phyloP scores from a whole-genome alignment of 2,113 vertebrate genomes.

The Gasterosteus aculeatus region DNA sequence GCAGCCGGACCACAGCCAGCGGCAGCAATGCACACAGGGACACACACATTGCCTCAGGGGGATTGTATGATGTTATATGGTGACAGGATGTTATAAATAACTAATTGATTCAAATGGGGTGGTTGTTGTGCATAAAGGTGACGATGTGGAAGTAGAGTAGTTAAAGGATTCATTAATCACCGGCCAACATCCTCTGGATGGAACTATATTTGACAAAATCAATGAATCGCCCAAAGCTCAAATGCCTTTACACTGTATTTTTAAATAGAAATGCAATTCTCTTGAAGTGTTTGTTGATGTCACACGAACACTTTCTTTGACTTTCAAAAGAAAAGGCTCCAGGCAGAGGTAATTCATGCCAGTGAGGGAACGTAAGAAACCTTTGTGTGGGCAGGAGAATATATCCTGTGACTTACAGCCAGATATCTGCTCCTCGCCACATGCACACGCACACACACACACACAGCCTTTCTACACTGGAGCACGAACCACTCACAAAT shows the following conservation, averaged over 20 bases:
- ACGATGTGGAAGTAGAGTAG: constrained; percentile 1
- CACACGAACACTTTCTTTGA: constrained; percentile 62
- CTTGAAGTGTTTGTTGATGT: constrained; percentile 12
- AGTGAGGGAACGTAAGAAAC: constrained; percentile 34
- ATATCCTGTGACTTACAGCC: constrained; percentile 42
- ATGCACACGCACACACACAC: neutral
- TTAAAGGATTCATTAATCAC: constrained; percentile 26
- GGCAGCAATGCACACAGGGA: constrained; percentile 24
- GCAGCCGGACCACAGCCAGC: constrained; percentile 16
- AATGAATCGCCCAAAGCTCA: constrained; percentile 10
- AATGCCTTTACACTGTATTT: constrained; percentile 3
- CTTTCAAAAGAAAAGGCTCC: constrained; percentile 62
- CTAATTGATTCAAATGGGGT: constrained; percentile 9
- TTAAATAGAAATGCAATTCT: constrained; percentile 23
- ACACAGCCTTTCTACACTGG: neutral
- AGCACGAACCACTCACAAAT: constrained; percentile 24
- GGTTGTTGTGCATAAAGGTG: constrained; percentile 17
- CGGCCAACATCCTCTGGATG: neutral
- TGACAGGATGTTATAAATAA: constrained; percentile 30
- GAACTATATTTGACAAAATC: neutral
- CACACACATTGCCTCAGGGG: constrained; percentile 30
- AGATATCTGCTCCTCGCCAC: constrained; percentile 22
- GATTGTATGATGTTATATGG: constrained; percentile 26
- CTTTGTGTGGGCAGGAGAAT: constrained; percentile 30
- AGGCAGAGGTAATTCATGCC: constrained; percentile 53